A percentile compares a stretch with the other conserved stretches of the same genome.
These are phyloP conservation scores for Sarcophaga carnaria DNA, from an alignment of 2,888 invertebrate species.

Conservation along the genomic window DNA sequence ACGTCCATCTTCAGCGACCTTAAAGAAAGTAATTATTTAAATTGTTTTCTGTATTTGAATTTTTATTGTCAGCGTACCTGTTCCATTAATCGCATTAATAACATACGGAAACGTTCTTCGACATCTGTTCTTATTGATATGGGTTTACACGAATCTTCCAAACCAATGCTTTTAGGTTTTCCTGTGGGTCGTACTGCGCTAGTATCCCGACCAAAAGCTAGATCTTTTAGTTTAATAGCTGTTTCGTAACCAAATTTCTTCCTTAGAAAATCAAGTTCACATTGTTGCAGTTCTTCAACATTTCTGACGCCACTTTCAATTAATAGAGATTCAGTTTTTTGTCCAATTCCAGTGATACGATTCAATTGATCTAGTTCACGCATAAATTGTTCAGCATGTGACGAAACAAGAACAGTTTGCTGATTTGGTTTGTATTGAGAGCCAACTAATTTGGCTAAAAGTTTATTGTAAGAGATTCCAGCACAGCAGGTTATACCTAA, in stretches of 20 bases:
- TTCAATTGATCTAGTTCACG: conserved; percentile 85
- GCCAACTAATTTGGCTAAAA: conserved; percentile 90
- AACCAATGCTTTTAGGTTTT: conserved; percentile 89
- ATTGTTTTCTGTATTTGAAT: background rate
- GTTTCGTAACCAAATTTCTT: conserved; percentile 87
- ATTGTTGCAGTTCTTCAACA: conserved; percentile 87
- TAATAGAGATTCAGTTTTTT: conserved; percentile 86
- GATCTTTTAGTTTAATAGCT: conserved; percentile 86
- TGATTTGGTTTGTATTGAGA: conserved; percentile 90
- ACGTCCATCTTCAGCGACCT: conserved; percentile 88
- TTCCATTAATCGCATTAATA: conserved; percentile 87
- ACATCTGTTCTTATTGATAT: conserved; percentile 89
- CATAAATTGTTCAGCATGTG: conserved; percentile 86
- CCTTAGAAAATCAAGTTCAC: conserved; percentile 84
- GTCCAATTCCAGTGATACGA: conserved; percentile 89
- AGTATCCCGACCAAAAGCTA: conserved; percentile 89
- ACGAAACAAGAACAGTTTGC: conserved; percentile 90
- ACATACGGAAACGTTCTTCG: conserved; percentile 86
- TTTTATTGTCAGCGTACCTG: conserved; percentile 82
- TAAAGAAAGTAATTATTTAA: background rate
- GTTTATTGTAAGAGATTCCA: conserved; percentile 92
- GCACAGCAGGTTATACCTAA: conserved; percentile 91
- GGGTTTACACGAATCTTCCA: conserved; percentile 90
- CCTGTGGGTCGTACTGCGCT: conserved; percentile 88
- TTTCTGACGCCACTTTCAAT: conserved; percentile 86